A percentile compares a stretch with the other conserved stretches of the same genome.
These are phyloP conservation scores for Elaeidobius kamerunicus DNA, from an alignment of 2,888 invertebrate genomes.

Conservation along the genomic window DNA sequence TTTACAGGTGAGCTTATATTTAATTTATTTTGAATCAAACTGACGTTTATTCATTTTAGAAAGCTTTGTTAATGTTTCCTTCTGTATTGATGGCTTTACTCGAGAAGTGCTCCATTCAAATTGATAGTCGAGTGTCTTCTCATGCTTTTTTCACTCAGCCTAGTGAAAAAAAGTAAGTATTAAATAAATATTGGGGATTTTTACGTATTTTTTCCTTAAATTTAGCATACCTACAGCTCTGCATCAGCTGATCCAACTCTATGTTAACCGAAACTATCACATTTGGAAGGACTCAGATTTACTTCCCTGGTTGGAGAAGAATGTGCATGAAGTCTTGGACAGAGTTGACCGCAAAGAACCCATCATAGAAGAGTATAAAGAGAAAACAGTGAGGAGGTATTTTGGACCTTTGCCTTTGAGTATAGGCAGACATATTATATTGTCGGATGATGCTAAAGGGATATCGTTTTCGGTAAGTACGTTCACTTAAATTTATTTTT, in stretches of 20 bases:
- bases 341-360: slow-evolving; percentile 62
- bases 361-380: slow-evolving; percentile 58
- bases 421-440: slow-evolving; percentile 65
- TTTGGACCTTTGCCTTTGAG: slow-evolving; percentile 58
- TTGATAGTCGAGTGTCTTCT: slow-evolving; percentile 60
- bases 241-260: slow-evolving; percentile 67
- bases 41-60: slow-evolving; percentile 54
- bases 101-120: slow-evolving; percentile 72
- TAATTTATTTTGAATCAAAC: background rate
- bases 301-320: slow-evolving; percentile 72
- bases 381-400: slow-evolving; percentile 60
- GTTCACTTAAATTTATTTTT: background rate
- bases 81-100: slow-evolving; percentile 68
- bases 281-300: slow-evolving; percentile 77
- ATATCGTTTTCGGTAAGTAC: slow-evolving; percentile 56
- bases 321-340: slow-evolving; percentile 63
- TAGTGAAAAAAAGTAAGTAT: slow-evolving; percentile 47
- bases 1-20: slow-evolving; percentile 31
- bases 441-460: slow-evolving; percentile 66
- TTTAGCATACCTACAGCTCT: slow-evolving; percentile 63
- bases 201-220: slow-evolving; percentile 27
- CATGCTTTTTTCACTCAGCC: slow-evolving; percentile 53
- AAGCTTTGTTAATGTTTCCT: slow-evolving; percentile 80
- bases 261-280: slow-evolving; percentile 68
- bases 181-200: background rate